Base-by-base conservation (phyloP, 1,140 invertebrate species). In the Orchestia grillus region DNA sequence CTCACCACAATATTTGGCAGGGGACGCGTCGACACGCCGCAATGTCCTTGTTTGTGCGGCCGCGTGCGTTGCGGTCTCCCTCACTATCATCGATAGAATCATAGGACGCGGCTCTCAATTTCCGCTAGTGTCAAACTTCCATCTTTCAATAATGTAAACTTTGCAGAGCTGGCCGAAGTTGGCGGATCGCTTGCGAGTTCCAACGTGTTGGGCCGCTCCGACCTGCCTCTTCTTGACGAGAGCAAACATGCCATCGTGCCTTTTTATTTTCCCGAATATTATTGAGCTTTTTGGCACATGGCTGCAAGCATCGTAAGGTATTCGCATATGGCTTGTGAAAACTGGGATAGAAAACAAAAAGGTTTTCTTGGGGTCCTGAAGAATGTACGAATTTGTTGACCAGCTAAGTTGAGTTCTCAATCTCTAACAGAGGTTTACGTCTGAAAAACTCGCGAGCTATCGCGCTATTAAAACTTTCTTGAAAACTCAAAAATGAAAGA, bases 131-230 rank as follows among this genome's bases (percentile, higher is more conserved):
- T 94, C 92, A 94, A 94, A 94, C 92, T 94, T 94, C 43, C 92
- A 94, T 94, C 92, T 94, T 94, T 94, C 92, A 94, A 94, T 94
- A 94, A 94, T 94, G 92, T 94, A 94, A 94, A 94, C 92, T 94
- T 94, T 94, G 92, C 44, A 94, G 92, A 47, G 92, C 44, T 45
- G 92, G 92, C 36, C 92, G 44, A 94, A 94, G 92, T 94, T 94
- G 92, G 92, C 43, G 92, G 92, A 42, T 94, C 44, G 92, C 92
- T 94, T 40, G 92, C 92, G 47, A 94, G 92, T 94, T 94, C 43
- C 36, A 47, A 45, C 92, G 44, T 40, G 44, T n/a, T 40, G 92
- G 23, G 1, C 41, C 36, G 43, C 41, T 4, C 44, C 92, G 44
- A 94, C 88, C 88, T 90, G 88, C 41, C 88, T 77, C 62, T 77